phyloP scores from a whole-genome alignment of 2,113 vertebrate species.

The Pteropus alecto region DNA sequence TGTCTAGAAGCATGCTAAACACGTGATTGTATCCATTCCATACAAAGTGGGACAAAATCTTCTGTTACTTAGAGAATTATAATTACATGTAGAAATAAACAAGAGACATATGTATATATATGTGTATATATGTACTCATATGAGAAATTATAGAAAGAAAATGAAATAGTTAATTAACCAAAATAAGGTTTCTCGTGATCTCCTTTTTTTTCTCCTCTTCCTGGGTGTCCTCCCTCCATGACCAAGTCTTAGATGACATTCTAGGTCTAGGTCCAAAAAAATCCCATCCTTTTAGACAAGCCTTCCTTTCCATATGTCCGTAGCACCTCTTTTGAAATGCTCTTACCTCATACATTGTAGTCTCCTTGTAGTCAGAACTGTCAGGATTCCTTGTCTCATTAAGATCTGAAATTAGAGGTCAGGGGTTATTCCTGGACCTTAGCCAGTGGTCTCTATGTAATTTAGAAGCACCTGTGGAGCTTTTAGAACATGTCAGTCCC shows the following conservation, averaged over 20 bases:
- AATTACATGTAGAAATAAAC: neutral
- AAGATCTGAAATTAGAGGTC: neutral
- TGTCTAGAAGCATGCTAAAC: neutral
- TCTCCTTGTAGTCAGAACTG: neutral
- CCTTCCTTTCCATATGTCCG: neutral
- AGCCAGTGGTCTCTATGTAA: neutral
- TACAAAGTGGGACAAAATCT: neutral
- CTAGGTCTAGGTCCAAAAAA: neutral
- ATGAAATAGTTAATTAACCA: neutral
- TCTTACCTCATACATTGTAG: neutral
- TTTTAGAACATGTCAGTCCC: neutral
- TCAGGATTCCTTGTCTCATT: neutral
- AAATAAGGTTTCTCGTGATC: neutral
- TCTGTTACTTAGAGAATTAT: neutral
- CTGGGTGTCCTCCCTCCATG: neutral
- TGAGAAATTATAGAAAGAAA: neutral
- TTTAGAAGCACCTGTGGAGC: neutral
- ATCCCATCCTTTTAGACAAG: neutral
- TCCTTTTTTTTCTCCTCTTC: neutral
- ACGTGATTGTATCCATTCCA: neutral
- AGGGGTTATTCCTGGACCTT: neutral
- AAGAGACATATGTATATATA: neutral
- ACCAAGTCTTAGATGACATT: neutral
- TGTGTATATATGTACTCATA: neutral
- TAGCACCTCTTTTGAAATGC: neutral